Conservation (phyloP, 2,888 invertebrate species). For the Coremacera marginata region DNA sequence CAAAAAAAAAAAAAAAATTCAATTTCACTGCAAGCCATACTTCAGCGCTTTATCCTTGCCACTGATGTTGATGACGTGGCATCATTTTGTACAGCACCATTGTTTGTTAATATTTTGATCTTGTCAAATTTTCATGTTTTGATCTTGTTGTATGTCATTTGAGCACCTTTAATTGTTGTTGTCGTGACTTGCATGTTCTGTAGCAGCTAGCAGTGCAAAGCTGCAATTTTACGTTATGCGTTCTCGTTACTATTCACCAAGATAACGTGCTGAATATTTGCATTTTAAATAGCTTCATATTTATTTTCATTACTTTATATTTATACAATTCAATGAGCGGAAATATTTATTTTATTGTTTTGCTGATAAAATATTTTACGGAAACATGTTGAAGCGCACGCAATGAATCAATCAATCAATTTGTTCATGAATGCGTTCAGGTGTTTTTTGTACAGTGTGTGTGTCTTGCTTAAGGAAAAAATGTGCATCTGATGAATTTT, state of each 20-base stretch:
- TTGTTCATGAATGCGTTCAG: slow-evolving; percentile 26
- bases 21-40: no score
- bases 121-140: slow-evolving; percentile 17
- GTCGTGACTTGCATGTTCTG: background rate
- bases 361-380: slow-evolving; percentile 21
- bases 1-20: no score
- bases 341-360: slow-evolving; percentile 65
- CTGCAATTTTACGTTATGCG: background rate
- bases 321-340: slow-evolving; percentile 50
- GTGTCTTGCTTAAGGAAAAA: background rate
- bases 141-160: background rate
- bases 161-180: background rate
- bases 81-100: background rate
- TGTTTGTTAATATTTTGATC: slow-evolving; percentile 20
- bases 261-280: slow-evolving; percentile 12
- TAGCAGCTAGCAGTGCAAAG: background rate
- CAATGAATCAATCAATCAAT: slow-evolving; percentile 37
- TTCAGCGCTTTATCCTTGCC: no score
- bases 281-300: slow-evolving; percentile 11
- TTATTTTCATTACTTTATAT: background rate
- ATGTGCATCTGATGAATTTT: slow-evolving; percentile 32
- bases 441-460: slow-evolving; percentile 9
- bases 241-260: background rate
- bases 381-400: slow-evolving; percentile 20
- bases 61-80: no score